phyloP scores from a whole-genome alignment of 2,888 invertebrate genomes.

The Himalopsyche anomala region DNA sequence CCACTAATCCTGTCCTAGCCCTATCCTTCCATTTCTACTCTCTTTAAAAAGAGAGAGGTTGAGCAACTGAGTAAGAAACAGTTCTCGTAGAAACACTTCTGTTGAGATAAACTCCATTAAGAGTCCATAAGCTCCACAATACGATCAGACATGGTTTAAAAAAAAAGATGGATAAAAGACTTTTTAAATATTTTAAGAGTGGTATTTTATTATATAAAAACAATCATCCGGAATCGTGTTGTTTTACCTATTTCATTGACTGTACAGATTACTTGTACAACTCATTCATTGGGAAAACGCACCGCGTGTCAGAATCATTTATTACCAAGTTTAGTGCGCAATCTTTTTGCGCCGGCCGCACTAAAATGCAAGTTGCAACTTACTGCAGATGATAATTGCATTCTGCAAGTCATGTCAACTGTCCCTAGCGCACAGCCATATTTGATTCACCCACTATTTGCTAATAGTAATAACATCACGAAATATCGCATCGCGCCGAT shows the following conservation, averaged over 20 bases:
- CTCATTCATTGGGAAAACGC: constrained; percentile 23
- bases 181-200: too few relatives aligned
- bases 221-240: too few relatives aligned
- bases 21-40: too few relatives aligned
- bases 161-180: too few relatives aligned
- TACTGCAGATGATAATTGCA: constrained; percentile 27
- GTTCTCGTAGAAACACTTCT: too few relatives aligned
- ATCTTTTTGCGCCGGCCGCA: constrained; percentile 1
- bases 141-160: too few relatives aligned
- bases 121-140: too few relatives aligned
- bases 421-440: constrained; percentile 14
- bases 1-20: too few relatives aligned
- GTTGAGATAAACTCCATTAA: too few relatives aligned
- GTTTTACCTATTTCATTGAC: background rate
- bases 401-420: constrained; percentile 34
- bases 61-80: too few relatives aligned
- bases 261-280: background rate
- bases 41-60: too few relatives aligned
- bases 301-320: constrained; percentile 31
- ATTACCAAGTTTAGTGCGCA: constrained; percentile 11
- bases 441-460: constrained; percentile 27
- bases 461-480: constrained; percentile 20
- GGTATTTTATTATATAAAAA: too few relatives aligned
- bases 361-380: constrained; percentile 18
- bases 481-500: background rate